Evolutionary conservation across 2,888 invertebrate genomes (phyloP).

Genomic region (Ormyrus pomaceus): DNA sequence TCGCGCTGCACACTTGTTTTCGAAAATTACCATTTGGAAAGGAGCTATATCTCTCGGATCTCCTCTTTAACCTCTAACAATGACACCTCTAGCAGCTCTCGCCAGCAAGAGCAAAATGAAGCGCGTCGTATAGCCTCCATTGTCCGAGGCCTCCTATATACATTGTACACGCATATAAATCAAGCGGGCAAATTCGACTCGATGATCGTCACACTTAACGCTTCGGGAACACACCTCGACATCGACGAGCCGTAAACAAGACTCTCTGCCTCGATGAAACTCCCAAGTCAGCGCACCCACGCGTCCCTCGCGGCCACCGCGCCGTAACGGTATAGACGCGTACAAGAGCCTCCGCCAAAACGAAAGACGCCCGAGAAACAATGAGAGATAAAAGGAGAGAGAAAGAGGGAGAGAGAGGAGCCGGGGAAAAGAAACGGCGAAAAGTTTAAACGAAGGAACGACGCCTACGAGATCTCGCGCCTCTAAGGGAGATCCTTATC

Average conservation of each 20-base stretch:
- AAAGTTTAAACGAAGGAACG: constrained; percentile 43
- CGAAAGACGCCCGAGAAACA: neutral
- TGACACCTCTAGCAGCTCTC: neutral
- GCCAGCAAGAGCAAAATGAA: neutral
- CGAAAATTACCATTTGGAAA: neutral
- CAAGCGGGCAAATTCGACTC: constrained; percentile 32
- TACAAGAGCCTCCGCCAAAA: neutral
- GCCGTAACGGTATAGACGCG: constrained; percentile 17
- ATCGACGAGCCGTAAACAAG: constrained; percentile 37
- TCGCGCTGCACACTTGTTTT: neutral
- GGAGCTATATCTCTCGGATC: neutral
- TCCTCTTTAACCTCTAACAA: neutral
- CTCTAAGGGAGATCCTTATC: constrained; percentile 44
- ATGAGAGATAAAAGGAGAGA: constrained; percentile 1
- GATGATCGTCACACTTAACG: constrained; percentile 41
- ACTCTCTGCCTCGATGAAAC: constrained; percentile 6
- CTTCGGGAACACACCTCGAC: neutral
- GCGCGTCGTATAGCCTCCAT: neutral
- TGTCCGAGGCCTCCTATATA: neutral
- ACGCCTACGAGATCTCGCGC: constrained; percentile 27
- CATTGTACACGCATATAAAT: constrained; percentile 16
- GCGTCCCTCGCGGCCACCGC: constrained; percentile 29
- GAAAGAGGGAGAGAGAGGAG: neutral
- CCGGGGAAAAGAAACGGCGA: constrained; percentile 3
- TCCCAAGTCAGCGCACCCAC: constrained; percentile 48